Base-by-base conservation (phyloP, 1,140 invertebrate species). In the Pseudomyrmex pallidus region DNA sequence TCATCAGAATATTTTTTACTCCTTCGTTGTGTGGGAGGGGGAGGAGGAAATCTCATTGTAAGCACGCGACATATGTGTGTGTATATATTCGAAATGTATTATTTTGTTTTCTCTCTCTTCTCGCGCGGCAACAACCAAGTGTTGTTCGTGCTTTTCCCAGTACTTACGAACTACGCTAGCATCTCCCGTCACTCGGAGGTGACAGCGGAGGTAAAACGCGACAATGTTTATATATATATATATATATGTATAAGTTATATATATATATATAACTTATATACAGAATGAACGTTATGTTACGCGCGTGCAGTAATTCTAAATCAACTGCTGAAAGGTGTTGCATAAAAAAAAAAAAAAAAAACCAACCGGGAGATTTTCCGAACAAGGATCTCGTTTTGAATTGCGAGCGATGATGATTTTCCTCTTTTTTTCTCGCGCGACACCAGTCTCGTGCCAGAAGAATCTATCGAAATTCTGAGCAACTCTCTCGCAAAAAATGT, bases 21-120 rank as follows among this genome's bases (percentile, higher is more conserved):
- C 35, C 35, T 7, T 35, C 35, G 35, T 35, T 35, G 35, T 35
- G 4, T 35, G 5, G 35, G 35, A 35, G 35, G 5, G 35, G 35
- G 35, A 35, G 35, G 35, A 35, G 35, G 4, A 0, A 35, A 35
- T 35, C 35, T 35, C 35, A 35, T 35, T 35, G 35, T 35, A 35
- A 35, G 35, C 35, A 35, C 35, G 35, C 35, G 35, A 35, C 5
- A 35, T 35, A 35, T 35, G 35, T 35, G 35, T 35, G 5, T 35
- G 52, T 35, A 57, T 74, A 46, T 76, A 54, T 72, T n/a, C 22
- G 22, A 46, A 77, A 20, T 35, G 35, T 35, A 35, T 5, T 63
- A 74, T 72, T 80, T 80, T 80, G 59, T 72, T 61, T 80, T 80
- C 76, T 80, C 76, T 80, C 76, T 80, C 76, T 72, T 80, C 76